These are phyloP conservation scores for Drosophila tani DNA, from an alignment of 1,140 invertebrate species.

Conservation along the genomic window DNA sequence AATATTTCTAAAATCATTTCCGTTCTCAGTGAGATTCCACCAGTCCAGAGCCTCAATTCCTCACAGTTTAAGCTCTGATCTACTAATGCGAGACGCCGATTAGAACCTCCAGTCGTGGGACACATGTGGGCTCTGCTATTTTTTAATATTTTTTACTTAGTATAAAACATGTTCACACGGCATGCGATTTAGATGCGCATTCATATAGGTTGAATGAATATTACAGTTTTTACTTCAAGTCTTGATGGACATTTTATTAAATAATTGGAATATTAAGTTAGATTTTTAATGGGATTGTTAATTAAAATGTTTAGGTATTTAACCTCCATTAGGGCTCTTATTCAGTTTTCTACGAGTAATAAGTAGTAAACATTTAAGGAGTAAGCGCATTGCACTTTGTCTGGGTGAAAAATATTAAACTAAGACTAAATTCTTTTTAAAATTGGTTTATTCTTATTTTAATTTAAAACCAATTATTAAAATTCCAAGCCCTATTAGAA, in stretches of 20 bases:
- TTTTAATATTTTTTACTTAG: background rate
- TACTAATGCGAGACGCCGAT: conserved; percentile 12
- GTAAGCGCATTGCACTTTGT: background rate
- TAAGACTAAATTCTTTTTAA: background rate
- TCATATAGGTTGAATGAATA: background rate
- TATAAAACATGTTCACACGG: conserved; percentile 14
- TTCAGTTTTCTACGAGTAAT: background rate
- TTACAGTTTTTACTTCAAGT: no score
- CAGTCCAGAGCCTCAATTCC: conserved; percentile 6
- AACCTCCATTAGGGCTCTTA: background rate
- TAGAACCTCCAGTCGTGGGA: background rate
- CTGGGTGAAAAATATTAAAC: background rate
- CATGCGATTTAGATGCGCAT: background rate
- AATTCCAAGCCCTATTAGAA: no score
- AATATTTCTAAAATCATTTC: conserved; percentile 30
- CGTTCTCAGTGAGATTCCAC: background rate
- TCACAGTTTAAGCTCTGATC: conserved; percentile 27
- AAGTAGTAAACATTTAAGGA: background rate
- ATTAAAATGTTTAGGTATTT: background rate
- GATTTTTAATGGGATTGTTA: background rate
- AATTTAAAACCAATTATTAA: no score
- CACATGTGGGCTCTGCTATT: background rate
- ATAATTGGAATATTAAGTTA: background rate
- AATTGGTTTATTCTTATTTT: no score
- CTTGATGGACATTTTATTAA: background rate